Evolutionary conservation across 37 sponge, comb jelly and placozoan species (phyloP).

Genomic region (Hormiphora californensis): DNA sequence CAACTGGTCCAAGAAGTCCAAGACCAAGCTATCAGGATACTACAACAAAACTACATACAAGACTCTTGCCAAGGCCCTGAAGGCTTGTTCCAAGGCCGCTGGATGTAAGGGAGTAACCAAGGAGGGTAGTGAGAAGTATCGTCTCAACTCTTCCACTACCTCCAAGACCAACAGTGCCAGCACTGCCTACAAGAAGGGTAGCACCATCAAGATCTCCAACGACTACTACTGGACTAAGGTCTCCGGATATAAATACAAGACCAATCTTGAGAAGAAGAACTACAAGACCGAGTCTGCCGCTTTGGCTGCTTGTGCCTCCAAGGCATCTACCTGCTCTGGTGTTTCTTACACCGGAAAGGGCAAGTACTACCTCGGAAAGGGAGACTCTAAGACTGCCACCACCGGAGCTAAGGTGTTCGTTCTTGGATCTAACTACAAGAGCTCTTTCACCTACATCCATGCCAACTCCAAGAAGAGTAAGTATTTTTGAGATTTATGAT

Average conservation of each 20-base stretch:
- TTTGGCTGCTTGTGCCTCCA: not conserved
- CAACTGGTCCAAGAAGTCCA: not conserved
- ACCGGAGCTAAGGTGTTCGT: no score
- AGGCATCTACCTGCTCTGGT: not conserved
- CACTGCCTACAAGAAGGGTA: not conserved
- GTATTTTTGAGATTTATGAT: no score
- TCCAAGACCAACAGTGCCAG: not conserved
- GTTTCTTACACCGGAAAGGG: not conserved
- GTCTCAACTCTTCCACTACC: not conserved
- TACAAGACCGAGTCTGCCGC: not conserved
- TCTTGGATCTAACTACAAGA: no score
- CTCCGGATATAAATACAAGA: not conserved
- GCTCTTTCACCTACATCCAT: no score
- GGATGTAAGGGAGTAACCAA: constrained; percentile 13
- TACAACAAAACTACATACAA: not conserved
- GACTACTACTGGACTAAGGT: constrained; percentile 36
- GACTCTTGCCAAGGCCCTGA: not conserved
- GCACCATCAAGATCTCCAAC: not conserved
- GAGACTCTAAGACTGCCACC: no score
- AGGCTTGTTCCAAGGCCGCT: not conserved
- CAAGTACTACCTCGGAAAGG: not conserved
- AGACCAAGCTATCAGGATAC: not conserved
- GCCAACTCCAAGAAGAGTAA: no score
- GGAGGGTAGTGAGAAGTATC: not conserved
- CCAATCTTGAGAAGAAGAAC: not conserved